Conservation (phyloP, 2,888 invertebrate species). For the Xylocampa areola region DNA sequence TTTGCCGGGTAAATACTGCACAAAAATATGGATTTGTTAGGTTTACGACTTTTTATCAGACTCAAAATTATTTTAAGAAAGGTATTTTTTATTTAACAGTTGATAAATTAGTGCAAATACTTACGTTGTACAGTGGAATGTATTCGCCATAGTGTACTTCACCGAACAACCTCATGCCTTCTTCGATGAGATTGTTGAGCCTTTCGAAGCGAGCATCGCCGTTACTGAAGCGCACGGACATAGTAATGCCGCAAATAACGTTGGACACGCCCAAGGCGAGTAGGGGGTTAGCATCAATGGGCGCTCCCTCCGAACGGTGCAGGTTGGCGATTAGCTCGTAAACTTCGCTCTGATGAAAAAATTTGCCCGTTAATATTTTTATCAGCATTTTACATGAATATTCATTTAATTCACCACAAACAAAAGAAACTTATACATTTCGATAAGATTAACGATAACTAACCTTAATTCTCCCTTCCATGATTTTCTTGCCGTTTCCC, state of each 20-base stretch:
- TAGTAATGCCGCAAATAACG: constrained; percentile 96
- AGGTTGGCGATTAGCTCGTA: constrained; percentile 92
- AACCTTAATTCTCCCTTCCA: constrained; percentile 96
- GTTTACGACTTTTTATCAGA: not conserved
- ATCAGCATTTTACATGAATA: too few species aligned
- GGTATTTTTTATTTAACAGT: not conserved
- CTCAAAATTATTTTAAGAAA: not conserved
- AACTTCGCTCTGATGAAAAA: constrained; percentile 92
- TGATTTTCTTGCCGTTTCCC: constrained; percentile 94
- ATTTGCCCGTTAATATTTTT: constrained; percentile 23
- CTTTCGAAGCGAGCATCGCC: constrained; percentile 94
- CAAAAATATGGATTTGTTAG: constrained; percentile 44
- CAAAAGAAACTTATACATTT: not conserved
- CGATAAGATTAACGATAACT: constrained; percentile 62
- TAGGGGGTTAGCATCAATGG: constrained; percentile 93
- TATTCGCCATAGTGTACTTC: constrained; percentile 95
- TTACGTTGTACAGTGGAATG: constrained; percentile 93
- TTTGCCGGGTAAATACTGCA: constrained; percentile 91
- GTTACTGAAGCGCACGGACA: constrained; percentile 95
- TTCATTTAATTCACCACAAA: not conserved
- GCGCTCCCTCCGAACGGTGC: constrained; percentile 90
- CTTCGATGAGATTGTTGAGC: constrained; percentile 96
- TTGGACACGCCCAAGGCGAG: constrained; percentile 96
- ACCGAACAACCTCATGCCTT: constrained; percentile 96
- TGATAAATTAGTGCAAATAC: constrained; percentile 47